Evolutionary conservation across 2,113 vertebrate species (phyloP).

Genomic region (Progne subis): DNA sequence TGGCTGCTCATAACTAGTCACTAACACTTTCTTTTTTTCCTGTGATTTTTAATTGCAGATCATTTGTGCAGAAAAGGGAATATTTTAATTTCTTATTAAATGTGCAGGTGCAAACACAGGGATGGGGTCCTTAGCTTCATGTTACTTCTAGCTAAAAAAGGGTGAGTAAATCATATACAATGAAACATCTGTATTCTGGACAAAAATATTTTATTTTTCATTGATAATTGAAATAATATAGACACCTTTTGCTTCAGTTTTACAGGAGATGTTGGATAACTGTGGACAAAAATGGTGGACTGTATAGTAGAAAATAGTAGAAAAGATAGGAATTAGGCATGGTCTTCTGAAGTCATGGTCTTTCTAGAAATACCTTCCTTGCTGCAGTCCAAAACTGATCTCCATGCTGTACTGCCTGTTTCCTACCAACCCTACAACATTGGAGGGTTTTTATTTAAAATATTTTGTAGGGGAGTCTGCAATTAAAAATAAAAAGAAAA

Average conservation of each 20-base stretch:
- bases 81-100: neutral
- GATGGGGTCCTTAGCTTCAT: neutral
- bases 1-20: neutral
- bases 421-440: neutral
- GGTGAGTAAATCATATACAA: neutral
- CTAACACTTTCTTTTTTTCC: neutral
- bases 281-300: neutral
- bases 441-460: neutral
- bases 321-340: neutral
- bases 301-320: neutral
- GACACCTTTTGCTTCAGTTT: neutral
- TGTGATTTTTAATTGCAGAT: neutral
- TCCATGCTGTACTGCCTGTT: rapidly evolving
- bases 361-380: neutral
- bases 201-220: neutral
- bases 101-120: neutral
- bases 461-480: neutral
- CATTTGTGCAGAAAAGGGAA: neutral
- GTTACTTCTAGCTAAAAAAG: neutral
- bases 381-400: neutral
- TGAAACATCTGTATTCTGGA: neutral
- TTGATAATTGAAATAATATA: neutral
- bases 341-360: neutral
- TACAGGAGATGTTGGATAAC: neutral
- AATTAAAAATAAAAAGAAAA: neutral